phyloP scores from a whole-genome alignment of 2,797 vertebrate species.

The Lagorchestes hirsutus region DNA sequence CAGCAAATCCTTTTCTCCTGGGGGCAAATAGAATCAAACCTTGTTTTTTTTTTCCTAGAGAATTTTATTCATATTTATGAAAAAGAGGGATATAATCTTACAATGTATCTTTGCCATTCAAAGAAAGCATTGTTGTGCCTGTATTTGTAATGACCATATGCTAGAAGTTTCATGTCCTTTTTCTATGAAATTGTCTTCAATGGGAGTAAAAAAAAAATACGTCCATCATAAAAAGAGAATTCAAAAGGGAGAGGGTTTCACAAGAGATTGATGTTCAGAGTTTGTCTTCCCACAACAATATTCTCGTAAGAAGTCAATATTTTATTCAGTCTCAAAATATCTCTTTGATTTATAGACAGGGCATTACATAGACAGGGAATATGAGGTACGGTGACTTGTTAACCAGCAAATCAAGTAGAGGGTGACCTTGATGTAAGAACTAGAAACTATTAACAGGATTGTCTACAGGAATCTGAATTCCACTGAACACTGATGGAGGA shows the following conservation, averaged over 20 bases:
- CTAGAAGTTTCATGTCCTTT: background rate
- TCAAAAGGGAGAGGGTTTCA: constrained; percentile 14
- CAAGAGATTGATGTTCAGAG: constrained; percentile 37
- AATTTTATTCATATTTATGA: constrained; percentile 31
- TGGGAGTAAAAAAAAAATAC: constrained; percentile 11
- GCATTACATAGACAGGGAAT: constrained; percentile 41
- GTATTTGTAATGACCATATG: background rate
- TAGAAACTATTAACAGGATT: constrained; percentile 41
- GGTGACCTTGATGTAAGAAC: background rate
- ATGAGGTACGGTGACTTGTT: constrained; percentile 20
- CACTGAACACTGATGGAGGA: constrained; percentile 51
- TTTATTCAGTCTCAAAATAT: constrained; percentile 11
- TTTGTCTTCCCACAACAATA: background rate
- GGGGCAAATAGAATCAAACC: constrained; percentile 45
- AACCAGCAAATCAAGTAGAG: background rate
- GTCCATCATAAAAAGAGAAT: constrained; percentile 34
- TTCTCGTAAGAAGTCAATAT: constrained; percentile 9
- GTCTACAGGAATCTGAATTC: constrained; percentile 63
- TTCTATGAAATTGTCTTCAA: constrained; percentile 52
- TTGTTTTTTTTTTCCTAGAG: constrained; percentile 32
- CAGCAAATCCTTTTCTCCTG: constrained; percentile 41
- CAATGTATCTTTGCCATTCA: background rate
- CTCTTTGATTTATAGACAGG: constrained; percentile 46
- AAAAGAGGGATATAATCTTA: constrained; percentile 49
- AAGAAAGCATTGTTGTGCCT: background rate